Conservation (phyloP, 2,113 vertebrate species). For the Thinocorus orbignyianus region DNA sequence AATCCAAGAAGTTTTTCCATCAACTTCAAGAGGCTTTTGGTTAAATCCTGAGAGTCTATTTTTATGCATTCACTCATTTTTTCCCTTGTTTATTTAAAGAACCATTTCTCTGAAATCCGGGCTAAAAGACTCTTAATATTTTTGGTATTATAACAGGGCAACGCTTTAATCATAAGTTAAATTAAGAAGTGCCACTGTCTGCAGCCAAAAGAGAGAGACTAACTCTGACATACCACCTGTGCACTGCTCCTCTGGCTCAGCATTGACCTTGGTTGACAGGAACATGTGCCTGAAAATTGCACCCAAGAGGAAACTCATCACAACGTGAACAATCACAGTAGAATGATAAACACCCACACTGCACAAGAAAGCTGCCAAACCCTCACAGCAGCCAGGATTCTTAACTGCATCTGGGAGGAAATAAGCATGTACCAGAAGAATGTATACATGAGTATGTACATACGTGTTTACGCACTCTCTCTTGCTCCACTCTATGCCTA, state of each 20-base stretch:
- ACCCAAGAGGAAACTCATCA: slow-evolving; percentile 61
- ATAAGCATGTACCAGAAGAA: slow-evolving; percentile 30
- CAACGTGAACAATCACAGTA: slow-evolving; percentile 57
- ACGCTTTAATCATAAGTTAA: slow-evolving; percentile 27
- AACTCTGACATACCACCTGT: slow-evolving; percentile 31
- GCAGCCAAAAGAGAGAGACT: slow-evolving; percentile 25
- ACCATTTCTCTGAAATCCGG: background rate
- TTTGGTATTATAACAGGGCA: slow-evolving; percentile 4
- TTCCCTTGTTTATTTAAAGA: slow-evolving; percentile 44
- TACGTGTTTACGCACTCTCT: background rate
- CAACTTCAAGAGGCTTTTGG: background rate
- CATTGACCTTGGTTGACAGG: slow-evolving; percentile 60
- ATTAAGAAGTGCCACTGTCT: slow-evolving; percentile 15
- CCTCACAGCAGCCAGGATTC: slow-evolving; percentile 36
- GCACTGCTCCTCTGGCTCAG: slow-evolving; percentile 8
- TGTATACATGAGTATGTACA: background rate
- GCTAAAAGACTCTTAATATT: background rate
- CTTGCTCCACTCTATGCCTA: background rate
- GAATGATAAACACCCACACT: slow-evolving; percentile 69
- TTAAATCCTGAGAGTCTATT: background rate
- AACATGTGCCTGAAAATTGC: slow-evolving; percentile 66
- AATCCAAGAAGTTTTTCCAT: background rate
- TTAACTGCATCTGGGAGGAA: slow-evolving; percentile 51
- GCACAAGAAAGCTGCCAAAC: slow-evolving; percentile 58
- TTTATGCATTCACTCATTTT: background rate